phyloP scores from a whole-genome alignment of 2,888 invertebrate genomes.

The Aphelenchoides bicaudatus region DNA sequence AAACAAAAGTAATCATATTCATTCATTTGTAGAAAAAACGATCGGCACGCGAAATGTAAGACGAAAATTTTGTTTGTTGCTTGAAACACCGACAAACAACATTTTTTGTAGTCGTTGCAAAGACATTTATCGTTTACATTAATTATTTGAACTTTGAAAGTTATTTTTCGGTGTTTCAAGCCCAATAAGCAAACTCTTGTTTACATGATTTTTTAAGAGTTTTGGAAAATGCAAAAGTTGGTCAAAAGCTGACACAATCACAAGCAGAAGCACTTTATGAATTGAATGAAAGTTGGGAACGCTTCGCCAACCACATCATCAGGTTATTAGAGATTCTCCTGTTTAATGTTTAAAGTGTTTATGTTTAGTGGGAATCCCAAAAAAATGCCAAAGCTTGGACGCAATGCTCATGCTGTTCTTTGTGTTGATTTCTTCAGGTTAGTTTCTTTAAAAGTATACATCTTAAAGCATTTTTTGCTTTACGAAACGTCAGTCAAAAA shows the following conservation, averaged over 20 bases:
- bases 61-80: no score
- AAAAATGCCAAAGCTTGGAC: not conserved
- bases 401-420: not conserved
- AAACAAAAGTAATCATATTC: no score
- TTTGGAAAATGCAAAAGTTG: not conserved
- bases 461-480: no score
- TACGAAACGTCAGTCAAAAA: no score
- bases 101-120: no score
- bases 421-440: conserved; percentile 1
- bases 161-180: no score
- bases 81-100: no score
- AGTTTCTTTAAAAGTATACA: no score
- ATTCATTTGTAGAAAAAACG: conserved; percentile 8
- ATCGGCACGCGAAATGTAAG: conserved; percentile 1
- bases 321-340: not conserved
- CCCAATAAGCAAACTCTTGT: no score
- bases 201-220: no score
- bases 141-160: no score
- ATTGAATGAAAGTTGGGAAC: conserved; percentile 3
- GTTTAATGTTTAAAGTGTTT: conserved; percentile 2
- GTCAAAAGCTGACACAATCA: not conserved
- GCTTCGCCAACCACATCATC: not conserved
- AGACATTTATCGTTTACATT: no score
- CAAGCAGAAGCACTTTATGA: conserved; percentile 7
- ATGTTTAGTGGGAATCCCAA: not conserved